Evolutionary conservation across 2,888 invertebrate genomes (phyloP), one percentile per base, ranked within the genome.

Genomic region (Gymnosoma rotundatum): DNA sequence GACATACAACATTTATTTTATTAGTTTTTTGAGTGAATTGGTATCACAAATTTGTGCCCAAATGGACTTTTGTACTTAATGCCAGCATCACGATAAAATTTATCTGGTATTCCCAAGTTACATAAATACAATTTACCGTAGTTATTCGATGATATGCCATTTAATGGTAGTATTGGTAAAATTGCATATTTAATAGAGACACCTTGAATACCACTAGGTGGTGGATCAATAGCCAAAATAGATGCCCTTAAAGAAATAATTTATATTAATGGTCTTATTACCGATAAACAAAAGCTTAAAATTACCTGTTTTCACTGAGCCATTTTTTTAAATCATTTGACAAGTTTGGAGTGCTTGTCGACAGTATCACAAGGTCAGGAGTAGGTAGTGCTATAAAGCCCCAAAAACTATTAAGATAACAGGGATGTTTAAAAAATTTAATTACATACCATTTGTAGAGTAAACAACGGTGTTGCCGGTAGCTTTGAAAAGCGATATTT

Each of bases 61-160:
- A 97, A 98, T 9, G 98, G 98, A 87, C 97, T 96, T 89, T 95
- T 94, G 93, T 97, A 98, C 86, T 94, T 93, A 89, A 98, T 95
- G 76, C 95, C 95, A 87, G 95, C 94, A 88, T 95, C 95, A 72
- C 93, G 93, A 93, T 96, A 97, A 88, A 97, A 94, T 90, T 94
- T 94, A 87, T 94, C 93, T 38, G 98, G 97, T 89, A 97, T 94
- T 87, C 96, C 96, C 89, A 97, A 93, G 93, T 97, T 96, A 91
- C 96, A 97, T 86, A 98, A 94, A 93, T 97, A 97, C 88, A 97
- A 93, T 92, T 95, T 95, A 66, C 96, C 95, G 89, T 94, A 92
- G 86, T 90, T 94, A 86, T 93, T 93, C 87, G 81, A 89, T 89
- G 93, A 91, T 79, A 94, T 93, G 91, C 94, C 94, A 88, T 93